Conservation (phyloP, 1,140 invertebrate species). For the Trialeurodes vaporariorum region DNA sequence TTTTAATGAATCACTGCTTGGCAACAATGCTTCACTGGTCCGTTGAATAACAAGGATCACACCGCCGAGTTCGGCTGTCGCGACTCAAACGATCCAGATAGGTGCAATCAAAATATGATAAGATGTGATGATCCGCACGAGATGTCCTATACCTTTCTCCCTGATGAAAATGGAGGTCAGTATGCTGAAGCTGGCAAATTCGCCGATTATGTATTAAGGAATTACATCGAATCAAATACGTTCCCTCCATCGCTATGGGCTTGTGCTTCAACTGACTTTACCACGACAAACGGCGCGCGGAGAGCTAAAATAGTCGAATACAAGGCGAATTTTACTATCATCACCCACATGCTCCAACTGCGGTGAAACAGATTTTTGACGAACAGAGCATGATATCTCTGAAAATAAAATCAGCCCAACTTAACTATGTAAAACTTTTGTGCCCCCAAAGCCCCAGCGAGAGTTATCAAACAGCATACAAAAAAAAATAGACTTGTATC, state of each 20-base stretch:
- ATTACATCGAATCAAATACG: slow-evolving; percentile 16
- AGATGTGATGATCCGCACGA: too few relatives aligned
- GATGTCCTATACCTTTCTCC: too few relatives aligned
- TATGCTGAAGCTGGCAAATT: background rate
- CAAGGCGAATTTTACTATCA: background rate
- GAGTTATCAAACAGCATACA: background rate
- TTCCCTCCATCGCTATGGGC: background rate
- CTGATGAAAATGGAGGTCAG: too few relatives aligned
- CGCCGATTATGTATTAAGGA: slow-evolving; percentile 3
- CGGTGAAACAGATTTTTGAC: background rate
- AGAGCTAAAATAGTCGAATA: background rate
- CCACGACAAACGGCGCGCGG: background rate
- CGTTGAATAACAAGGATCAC: too few relatives aligned
- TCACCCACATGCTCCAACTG: background rate
- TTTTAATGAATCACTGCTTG: too few relatives aligned
- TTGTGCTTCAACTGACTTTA: background rate
- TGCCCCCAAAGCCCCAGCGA: background rate
- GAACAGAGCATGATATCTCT: background rate
- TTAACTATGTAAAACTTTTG: background rate
- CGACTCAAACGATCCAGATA: too few relatives aligned
- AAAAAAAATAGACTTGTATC: background rate
- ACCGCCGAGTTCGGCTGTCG: too few relatives aligned
- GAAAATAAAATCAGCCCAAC: background rate
- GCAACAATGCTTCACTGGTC: too few relatives aligned
- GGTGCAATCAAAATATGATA: too few relatives aligned